Conservation (phyloP, 2,888 invertebrate species). For the Drosophila buzzatii region DNA sequence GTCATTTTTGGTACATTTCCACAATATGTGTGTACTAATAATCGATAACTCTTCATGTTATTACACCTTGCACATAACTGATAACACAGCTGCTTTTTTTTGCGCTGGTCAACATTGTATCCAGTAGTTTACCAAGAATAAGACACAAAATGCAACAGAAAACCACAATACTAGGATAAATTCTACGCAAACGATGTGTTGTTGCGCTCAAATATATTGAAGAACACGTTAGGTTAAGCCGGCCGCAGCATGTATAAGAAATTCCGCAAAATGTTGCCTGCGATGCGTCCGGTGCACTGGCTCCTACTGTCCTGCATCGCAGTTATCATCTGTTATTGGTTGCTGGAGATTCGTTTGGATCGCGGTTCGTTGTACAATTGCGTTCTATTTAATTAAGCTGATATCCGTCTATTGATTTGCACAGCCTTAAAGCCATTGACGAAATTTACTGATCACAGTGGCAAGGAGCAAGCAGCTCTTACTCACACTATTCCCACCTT, state of each 20-base stretch:
- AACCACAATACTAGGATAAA: conserved; percentile 20
- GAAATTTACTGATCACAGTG: conserved; percentile 36
- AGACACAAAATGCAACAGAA: conserved; percentile 36
- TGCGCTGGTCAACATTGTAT: conserved; percentile 38
- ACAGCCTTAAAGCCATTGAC: conserved; percentile 73
- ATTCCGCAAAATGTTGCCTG: conserved; percentile 83
- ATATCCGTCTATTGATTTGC: background rate
- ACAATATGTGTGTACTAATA: background rate
- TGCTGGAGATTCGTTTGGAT: conserved; percentile 76
- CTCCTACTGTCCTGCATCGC: conserved; percentile 74
- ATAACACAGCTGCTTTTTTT: conserved; percentile 42
- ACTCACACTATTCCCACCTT: conserved; percentile 29
- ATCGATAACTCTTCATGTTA: background rate
- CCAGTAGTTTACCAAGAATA: conserved; percentile 14
- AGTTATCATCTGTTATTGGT: conserved; percentile 81
- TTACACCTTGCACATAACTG: conserved; percentile 6
- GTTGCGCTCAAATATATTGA: conserved; percentile 16
- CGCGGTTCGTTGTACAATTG: conserved; percentile 44
- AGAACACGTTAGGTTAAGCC: conserved; percentile 9
- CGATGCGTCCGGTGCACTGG: conserved; percentile 81
- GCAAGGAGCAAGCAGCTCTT: conserved; percentile 16
- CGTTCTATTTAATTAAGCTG: background rate
- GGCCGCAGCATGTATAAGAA: conserved; percentile 61
- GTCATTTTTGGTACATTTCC: background rate
- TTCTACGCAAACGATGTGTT: conserved; percentile 40